Evolutionary conservation across 2,113 vertebrate species (phyloP).

Genomic region (Chloropsis cyanopogon): DNA sequence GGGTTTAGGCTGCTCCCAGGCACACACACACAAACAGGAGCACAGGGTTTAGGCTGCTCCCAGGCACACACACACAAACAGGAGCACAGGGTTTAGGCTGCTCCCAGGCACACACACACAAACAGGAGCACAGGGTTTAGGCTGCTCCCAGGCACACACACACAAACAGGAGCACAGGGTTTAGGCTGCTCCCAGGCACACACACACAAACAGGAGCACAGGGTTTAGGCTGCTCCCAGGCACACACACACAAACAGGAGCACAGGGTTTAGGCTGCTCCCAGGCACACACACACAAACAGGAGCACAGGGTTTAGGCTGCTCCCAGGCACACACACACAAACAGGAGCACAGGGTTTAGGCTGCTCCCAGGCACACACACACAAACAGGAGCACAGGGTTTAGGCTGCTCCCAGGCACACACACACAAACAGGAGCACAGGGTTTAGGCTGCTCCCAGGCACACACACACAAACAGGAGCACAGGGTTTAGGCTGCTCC

Average conservation of each 20-base stretch:
- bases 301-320: neutral
- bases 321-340: neutral
- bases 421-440: neutral
- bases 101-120: neutral
- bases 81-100: neutral
- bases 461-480: neutral
- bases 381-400: neutral
- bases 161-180: neutral
- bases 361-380: neutral
- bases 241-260: neutral
- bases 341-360: neutral
- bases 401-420: neutral
- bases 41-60: neutral
- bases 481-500: neutral
- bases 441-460: neutral
- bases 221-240: neutral
- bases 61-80: neutral
- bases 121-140: neutral
- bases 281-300: too few relatives aligned
- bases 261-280: neutral
- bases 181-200: neutral
- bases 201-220: neutral
- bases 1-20: neutral
- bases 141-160: neutral
- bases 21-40: neutral